A percentile compares a stretch with the other conserved stretches of the same genome.
Evolutionary conservation across 1,140 invertebrate genomes (phyloP).

Genomic region (Tetramorium alpestre): DNA sequence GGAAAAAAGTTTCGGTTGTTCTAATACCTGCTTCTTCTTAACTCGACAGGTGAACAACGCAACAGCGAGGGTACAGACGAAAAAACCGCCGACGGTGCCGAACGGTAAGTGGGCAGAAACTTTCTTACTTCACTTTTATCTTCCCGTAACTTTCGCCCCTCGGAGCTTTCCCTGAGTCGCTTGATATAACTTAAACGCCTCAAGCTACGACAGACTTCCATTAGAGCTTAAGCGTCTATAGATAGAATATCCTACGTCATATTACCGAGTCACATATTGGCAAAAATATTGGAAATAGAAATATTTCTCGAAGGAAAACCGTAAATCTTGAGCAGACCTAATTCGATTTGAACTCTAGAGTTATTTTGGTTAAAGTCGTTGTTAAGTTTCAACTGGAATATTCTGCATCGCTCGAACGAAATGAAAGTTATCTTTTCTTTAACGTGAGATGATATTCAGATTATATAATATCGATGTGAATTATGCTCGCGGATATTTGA

Average conservation of each 20-base stretch:
- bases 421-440: neutral
- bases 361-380: neutral
- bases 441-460: neutral
- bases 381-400: neutral
- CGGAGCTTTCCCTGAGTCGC: neutral
- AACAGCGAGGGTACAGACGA: slow-evolving; percentile 98
- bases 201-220: slow-evolving; percentile 11
- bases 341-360: neutral
- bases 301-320: neutral
- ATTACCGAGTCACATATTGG: neutral
- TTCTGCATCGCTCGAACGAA: neutral
- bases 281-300: neutral
- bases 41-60: slow-evolving; percentile 97
- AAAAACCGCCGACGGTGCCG: slow-evolving; percentile 97
- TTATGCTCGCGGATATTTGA: slow-evolving; percentile 43
- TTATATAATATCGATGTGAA: slow-evolving; percentile 2
- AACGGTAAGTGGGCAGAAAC: slow-evolving; percentile 91
- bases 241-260: neutral
- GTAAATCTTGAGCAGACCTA: neutral
- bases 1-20: neutral
- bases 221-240: slow-evolving; percentile 17
- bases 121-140: slow-evolving; percentile 54
- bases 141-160: slow-evolving; percentile 8
- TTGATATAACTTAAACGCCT: neutral
- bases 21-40: slow-evolving; percentile 47